Evolutionary conservation across 2,888 invertebrate species (phyloP).

Genomic region (Oasisia sp.): DNA sequence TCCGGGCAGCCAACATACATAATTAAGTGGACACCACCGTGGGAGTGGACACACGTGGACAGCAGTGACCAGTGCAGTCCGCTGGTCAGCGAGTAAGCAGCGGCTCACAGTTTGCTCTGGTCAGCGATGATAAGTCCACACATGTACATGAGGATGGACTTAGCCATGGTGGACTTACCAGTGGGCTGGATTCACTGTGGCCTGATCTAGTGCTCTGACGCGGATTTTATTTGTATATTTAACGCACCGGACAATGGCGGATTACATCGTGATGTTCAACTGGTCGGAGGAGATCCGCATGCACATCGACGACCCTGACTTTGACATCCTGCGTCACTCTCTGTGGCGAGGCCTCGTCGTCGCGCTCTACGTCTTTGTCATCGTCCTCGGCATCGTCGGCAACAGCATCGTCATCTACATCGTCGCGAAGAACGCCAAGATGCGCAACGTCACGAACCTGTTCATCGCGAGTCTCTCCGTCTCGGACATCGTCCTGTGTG

Average conservation of each 20-base stretch:
- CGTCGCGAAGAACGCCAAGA: slow-evolving; percentile 51
- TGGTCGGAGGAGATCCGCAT: slow-evolving; percentile 42
- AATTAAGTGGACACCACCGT: background rate
- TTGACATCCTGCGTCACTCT: slow-evolving; percentile 52
- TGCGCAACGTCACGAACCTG: slow-evolving; percentile 61
- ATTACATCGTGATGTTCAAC: slow-evolving; percentile 46
- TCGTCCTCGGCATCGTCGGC: slow-evolving; percentile 57
- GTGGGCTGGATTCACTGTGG: background rate
- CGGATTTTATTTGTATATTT: background rate
- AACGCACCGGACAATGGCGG: slow-evolving; percentile 22
- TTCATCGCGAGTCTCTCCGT: slow-evolving; percentile 60
- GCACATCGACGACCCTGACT: slow-evolving; percentile 44
- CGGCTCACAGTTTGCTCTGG: background rate
- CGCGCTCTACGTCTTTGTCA: slow-evolving; percentile 54
- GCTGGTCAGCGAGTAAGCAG: background rate
- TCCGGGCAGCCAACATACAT: background rate
- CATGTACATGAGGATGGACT: background rate
- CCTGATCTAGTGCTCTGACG: background rate
- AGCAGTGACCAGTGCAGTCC: background rate
- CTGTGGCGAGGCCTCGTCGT: slow-evolving; percentile 54
- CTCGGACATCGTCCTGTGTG: slow-evolving; percentile 60
- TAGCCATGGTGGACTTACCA: background rate
- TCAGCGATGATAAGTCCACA: background rate
- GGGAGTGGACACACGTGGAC: background rate
- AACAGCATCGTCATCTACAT: slow-evolving; percentile 59